phyloP scores from a whole-genome alignment of 2,888 invertebrate species.

The Mongoloraphidia duomilia region DNA sequence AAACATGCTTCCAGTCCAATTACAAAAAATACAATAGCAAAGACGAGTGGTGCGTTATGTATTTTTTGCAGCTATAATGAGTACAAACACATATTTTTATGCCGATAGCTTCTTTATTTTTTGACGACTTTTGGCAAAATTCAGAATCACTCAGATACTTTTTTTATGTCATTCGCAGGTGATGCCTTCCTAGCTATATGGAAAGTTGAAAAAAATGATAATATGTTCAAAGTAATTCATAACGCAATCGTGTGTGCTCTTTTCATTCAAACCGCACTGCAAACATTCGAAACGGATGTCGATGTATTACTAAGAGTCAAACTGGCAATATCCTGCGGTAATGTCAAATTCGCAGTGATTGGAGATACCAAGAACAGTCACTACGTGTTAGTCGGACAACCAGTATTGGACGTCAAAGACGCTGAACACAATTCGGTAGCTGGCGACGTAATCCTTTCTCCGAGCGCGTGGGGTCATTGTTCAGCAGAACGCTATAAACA shows the following conservation, averaged over 20 bases:
- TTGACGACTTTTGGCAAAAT: too few species aligned
- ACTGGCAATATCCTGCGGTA: constrained; percentile 41
- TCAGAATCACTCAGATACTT: too few species aligned
- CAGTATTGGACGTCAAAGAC: constrained; percentile 36
- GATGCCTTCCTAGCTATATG: constrained; percentile 46
- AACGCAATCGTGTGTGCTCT: constrained; percentile 41
- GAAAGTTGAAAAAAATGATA: constrained; percentile 30
- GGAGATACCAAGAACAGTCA: constrained; percentile 36
- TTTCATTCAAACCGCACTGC: constrained; percentile 35
- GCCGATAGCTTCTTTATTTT: too few species aligned
- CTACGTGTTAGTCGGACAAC: constrained; percentile 38
- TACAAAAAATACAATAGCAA: too few species aligned
- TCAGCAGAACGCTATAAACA: constrained; percentile 35
- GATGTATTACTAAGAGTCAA: constrained; percentile 32
- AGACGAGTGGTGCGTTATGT: too few species aligned
- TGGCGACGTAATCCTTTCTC: constrained; percentile 38
- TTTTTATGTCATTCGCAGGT: constrained; percentile 20
- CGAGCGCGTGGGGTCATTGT: constrained; percentile 41
- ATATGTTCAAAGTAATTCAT: constrained; percentile 35
- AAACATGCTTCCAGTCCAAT: too few species aligned
- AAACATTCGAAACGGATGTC: constrained; percentile 38
- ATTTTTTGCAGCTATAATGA: too few species aligned
- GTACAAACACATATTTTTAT: too few species aligned
- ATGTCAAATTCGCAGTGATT: constrained; percentile 38
- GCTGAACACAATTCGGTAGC: constrained; percentile 36